These are phyloP conservation scores for Amphibalanus amphitrite DNA, from an alignment of 1,140 invertebrate genomes.

Conservation along the genomic window DNA sequence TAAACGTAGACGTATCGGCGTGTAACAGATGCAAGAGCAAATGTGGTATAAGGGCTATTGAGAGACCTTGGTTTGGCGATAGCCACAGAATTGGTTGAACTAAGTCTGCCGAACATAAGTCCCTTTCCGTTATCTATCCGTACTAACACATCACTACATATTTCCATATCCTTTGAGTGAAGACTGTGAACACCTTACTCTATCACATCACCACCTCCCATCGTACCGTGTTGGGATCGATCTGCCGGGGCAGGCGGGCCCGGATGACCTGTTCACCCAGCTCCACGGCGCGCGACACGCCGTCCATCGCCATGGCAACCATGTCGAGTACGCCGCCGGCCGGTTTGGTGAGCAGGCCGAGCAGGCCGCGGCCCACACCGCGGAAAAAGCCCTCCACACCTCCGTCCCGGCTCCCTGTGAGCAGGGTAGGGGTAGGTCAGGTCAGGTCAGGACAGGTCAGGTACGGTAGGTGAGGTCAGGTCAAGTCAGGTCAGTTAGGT, in stretches of 20 bases:
- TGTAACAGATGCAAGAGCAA: too few relatives aligned
- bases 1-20: too few relatives aligned
- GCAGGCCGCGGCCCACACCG: conserved; percentile 41
- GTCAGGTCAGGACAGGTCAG: neutral
- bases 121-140: too few relatives aligned
- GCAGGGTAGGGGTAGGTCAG: neutral
- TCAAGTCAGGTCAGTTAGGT: too few relatives aligned
- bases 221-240: conserved; percentile 25
- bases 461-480: neutral
- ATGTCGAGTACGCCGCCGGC: conserved; percentile 38
- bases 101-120: too few relatives aligned
- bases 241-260: conserved; percentile 25
- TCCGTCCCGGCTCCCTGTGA: conserved; percentile 41
- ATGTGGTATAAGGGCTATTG: too few relatives aligned
- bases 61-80: too few relatives aligned
- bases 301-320: conserved; percentile 45
- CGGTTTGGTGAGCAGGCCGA: conserved; percentile 40
- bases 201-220: too few relatives aligned
- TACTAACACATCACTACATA: too few relatives aligned
- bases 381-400: conserved; percentile 49
- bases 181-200: too few relatives aligned
- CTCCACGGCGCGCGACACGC: conserved; percentile 46
- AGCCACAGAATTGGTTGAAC: too few relatives aligned
- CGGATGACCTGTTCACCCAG: conserved; percentile 43
- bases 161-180: too few relatives aligned